Percentiles rank a stretch among this genome's conserved stretches.
These are phyloP conservation scores for Datnioides undecimradiatus DNA, from an alignment of 2,113 vertebrate genomes.

Conservation along the genomic window DNA sequence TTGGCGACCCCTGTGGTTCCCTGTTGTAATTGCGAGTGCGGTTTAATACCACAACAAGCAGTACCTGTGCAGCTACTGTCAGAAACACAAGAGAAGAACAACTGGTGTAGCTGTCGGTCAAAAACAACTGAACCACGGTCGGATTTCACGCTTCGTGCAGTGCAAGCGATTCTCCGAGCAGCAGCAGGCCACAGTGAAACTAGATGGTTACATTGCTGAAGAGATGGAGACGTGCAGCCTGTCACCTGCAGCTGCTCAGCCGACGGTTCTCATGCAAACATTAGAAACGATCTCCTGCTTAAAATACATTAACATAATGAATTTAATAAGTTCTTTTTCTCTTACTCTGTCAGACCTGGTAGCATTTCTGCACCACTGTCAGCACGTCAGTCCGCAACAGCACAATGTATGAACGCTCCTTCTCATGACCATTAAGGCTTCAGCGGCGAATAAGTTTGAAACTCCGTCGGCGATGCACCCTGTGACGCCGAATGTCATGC, in stretches of 20 bases:
- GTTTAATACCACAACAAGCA: conserved; percentile 2
- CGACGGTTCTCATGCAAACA: background rate
- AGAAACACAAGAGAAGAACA: too few relatives aligned
- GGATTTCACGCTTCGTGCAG: background rate
- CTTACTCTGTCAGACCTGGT: too few relatives aligned
- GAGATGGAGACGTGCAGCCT: background rate
- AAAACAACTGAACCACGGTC: background rate
- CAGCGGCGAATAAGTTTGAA: background rate
- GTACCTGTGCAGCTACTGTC: too few relatives aligned
- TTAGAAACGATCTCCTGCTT: background rate
- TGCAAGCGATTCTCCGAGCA: background rate
- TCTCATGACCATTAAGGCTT: background rate
- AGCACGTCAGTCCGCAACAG: background rate
- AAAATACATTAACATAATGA: too few relatives aligned
- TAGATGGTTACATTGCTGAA: background rate
- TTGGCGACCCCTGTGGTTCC: background rate
- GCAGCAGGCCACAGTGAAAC: background rate
- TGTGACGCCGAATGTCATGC: background rate
- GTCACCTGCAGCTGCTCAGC: background rate
- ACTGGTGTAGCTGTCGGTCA: background rate
- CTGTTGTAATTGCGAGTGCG: background rate
- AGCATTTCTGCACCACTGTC: background rate
- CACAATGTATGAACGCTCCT: too few relatives aligned
- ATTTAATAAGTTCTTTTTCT: too few relatives aligned
- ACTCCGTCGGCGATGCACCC: too few relatives aligned